A percentile compares a stretch with the other conserved stretches of the same genome.
These are phyloP conservation scores for Alsophila aescularia DNA, from an alignment of 2,888 invertebrate species.

Conservation along the genomic window DNA sequence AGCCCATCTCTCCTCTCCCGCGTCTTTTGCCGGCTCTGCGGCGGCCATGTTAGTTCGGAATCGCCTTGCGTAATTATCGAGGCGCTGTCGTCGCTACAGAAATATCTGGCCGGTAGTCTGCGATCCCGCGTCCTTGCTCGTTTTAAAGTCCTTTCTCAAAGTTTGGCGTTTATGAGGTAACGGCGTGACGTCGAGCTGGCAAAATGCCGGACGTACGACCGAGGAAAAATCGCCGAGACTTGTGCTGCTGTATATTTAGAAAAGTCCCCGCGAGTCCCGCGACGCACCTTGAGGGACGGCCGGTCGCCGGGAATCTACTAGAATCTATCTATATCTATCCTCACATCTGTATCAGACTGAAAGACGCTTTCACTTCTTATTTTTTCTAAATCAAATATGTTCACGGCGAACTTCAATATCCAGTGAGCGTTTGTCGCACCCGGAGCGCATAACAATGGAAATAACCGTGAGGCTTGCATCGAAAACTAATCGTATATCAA, in stretches of 20 bases:
- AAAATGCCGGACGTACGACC: constrained; percentile 80
- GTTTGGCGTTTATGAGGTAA: constrained; percentile 81
- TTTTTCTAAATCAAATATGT: neutral
- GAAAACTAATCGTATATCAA: constrained; percentile 82
- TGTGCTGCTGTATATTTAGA: constrained; percentile 62
- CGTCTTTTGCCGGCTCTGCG: constrained; percentile 67
- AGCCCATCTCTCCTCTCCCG: constrained; percentile 81
- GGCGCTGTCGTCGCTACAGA: constrained; percentile 56
- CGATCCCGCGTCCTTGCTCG: constrained; percentile 79
- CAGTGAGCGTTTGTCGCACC: neutral
- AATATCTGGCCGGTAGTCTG: constrained; percentile 46
- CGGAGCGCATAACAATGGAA: constrained; percentile 38
- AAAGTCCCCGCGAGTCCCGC: constrained; percentile 53
- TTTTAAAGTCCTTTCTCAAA: constrained; percentile 81
- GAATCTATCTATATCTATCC: constrained; percentile 36
- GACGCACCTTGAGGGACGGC: constrained; percentile 72
- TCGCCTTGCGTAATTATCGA: constrained; percentile 72
- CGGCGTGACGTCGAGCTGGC: constrained; percentile 78
- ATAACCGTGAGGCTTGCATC: constrained; percentile 46
- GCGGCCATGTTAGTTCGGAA: constrained; percentile 65
- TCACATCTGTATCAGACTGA: constrained; percentile 25
- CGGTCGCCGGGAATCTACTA: constrained; percentile 45
- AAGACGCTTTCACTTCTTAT: constrained; percentile 24
- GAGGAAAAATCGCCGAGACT: constrained; percentile 69
- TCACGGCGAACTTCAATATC: constrained; percentile 7